Evolutionary conservation across 2,797 vertebrate genomes (phyloP).

Genomic region (Tokudaia tokunoshimensis): DNA sequence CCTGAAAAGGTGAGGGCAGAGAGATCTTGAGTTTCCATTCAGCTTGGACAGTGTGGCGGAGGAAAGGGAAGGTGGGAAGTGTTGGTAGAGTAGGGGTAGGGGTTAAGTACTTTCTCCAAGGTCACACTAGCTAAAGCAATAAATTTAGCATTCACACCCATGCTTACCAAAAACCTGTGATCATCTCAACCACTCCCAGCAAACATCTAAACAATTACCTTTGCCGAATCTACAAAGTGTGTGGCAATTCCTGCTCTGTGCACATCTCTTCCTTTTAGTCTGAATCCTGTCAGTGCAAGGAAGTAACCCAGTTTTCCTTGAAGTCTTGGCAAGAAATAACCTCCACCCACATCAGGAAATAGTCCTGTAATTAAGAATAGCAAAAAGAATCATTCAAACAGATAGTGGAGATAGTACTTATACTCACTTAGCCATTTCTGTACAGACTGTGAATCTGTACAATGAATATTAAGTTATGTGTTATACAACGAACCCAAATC

Average conservation of each 20-base stretch:
- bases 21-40: no score
- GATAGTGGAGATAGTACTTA: not conserved
- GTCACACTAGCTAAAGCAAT: not conserved
- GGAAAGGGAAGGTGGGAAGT: not conserved
- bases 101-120: not conserved
- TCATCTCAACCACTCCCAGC: not conserved
- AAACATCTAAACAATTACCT: slow-evolving; percentile 88
- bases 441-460: not conserved
- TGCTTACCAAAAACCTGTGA: not conserved
- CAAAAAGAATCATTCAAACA: not conserved
- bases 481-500: not conserved
- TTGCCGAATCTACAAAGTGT: slow-evolving; percentile 95
- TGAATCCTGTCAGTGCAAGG: slow-evolving; percentile 95
- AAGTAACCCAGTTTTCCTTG: slow-evolving; percentile 94
- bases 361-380: slow-evolving; percentile 90
- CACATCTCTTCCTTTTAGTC: slow-evolving; percentile 96
- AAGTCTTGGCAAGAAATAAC: slow-evolving; percentile 96
- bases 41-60: no score
- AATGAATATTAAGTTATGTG: not conserved
- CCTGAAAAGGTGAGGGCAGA: not conserved
- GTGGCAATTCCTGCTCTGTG: slow-evolving; percentile 94
- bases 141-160: not conserved
- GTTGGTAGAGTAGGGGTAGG: not conserved
- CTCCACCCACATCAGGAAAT: slow-evolving; percentile 98
- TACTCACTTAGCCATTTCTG: not conserved